These are phyloP conservation scores for Macroglossus sobrinus DNA, from an alignment of 2,113 vertebrate genomes.

Conservation along the genomic window DNA sequence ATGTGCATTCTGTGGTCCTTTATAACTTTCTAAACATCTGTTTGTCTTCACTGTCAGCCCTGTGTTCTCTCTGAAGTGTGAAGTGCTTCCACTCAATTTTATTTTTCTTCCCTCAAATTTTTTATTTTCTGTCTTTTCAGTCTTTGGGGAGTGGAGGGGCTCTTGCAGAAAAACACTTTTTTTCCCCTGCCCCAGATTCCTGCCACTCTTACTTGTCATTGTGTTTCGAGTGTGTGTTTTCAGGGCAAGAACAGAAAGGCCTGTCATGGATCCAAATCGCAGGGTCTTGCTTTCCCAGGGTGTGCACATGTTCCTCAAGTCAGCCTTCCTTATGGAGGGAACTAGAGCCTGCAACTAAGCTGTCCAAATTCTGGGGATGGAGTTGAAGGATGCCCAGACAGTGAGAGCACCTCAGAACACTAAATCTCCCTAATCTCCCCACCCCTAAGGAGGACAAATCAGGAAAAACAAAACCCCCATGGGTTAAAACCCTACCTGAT, in stretches of 20 bases:
- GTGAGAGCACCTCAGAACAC: neutral
- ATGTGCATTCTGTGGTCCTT: conserved; percentile 48
- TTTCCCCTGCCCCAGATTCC: conserved; percentile 63
- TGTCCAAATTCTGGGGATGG: neutral
- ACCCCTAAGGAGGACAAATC: neutral
- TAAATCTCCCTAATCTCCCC: too few species aligned
- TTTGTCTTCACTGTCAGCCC: conserved; percentile 53
- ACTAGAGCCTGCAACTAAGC: neutral
- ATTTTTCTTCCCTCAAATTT: neutral
- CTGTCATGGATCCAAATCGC: conserved; percentile 40
- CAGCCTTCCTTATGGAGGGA: neutral
- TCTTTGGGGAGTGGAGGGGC: conserved; percentile 13
- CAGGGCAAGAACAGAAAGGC: conserved; percentile 65
- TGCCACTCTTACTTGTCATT: conserved; percentile 27
- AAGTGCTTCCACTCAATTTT: conserved; percentile 37
- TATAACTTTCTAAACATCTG: conserved; percentile 56
- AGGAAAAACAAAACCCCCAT: neutral
- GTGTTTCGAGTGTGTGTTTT: conserved; percentile 70
- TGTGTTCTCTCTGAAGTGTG: conserved; percentile 49
- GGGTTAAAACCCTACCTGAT: neutral
- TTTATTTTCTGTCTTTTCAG: conserved; percentile 61
- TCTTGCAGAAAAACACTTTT: conserved; percentile 60
- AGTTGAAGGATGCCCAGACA: neutral
- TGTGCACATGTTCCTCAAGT: neutral
- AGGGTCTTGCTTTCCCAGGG: conserved; percentile 59